Percentiles rank a stretch among this genome's conserved stretches.
phyloP scores from a whole-genome alignment of 2,888 invertebrate genomes.

The Macrosiphum euphorbiae region DNA sequence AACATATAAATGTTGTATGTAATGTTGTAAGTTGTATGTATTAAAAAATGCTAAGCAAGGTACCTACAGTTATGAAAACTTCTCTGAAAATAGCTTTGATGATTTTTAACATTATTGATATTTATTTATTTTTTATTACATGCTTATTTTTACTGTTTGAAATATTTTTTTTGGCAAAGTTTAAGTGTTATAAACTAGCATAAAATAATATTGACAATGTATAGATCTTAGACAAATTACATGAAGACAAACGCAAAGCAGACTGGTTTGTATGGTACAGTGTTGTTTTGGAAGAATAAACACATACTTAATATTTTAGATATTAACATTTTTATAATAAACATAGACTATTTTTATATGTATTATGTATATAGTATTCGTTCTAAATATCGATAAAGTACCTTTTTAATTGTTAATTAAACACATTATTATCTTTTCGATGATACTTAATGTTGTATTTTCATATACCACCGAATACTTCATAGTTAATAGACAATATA shows the following conservation, averaged over 20 bases:
- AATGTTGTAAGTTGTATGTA: background rate
- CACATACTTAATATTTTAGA: background rate
- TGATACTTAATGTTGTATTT: background rate
- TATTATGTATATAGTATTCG: background rate
- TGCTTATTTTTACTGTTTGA: background rate
- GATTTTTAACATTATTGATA: background rate
- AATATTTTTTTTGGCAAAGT: conserved; percentile 15
- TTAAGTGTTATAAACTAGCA: conserved; percentile 1
- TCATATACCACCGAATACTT: background rate
- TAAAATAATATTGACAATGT: conserved; percentile 2
- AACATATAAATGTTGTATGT: background rate
- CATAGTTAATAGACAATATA: background rate
- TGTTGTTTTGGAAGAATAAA: conserved; percentile 10
- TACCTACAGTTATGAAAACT: background rate
- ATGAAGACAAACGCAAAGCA: background rate
- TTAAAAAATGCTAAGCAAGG: background rate
- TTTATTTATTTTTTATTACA: background rate
- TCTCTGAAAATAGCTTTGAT: background rate
- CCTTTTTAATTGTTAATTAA: conserved; percentile 4
- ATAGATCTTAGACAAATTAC: conserved; percentile 8
- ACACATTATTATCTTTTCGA: conserved; percentile 1
- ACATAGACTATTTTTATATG: background rate
- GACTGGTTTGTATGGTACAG: background rate
- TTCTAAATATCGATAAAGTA: background rate
- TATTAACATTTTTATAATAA: background rate